Conservation (phyloP, 2,797 vertebrate species). For the Ateles fusciceps region DNA sequence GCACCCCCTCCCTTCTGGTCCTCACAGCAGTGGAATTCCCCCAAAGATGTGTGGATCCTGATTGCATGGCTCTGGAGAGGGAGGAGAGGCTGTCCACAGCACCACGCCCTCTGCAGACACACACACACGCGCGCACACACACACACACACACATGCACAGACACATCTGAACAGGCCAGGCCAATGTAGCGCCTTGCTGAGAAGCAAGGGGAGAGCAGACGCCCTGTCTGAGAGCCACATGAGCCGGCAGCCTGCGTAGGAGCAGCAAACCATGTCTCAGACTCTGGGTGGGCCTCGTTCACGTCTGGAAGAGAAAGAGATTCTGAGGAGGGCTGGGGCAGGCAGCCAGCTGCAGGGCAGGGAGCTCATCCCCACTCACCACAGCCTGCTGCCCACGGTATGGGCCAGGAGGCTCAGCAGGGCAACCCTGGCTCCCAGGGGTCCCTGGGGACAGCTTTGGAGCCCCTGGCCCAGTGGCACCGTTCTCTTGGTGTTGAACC, state of each 20-base stretch:
- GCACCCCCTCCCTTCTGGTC: too few species aligned
- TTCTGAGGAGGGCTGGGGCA: neutral
- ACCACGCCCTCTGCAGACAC: too few species aligned
- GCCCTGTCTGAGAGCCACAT: neutral
- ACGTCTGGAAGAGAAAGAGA: neutral
- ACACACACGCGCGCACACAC: too few species aligned
- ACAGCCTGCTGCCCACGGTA: accelerated
- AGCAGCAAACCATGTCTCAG: neutral
- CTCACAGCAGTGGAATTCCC: neutral
- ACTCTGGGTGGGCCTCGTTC: neutral
- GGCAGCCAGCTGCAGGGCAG: neutral
- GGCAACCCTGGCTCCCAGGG: accelerated
- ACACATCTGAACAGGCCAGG: neutral
- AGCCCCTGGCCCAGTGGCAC: neutral
- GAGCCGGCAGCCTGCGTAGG: neutral
- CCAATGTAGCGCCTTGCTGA: neutral
- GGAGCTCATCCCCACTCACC: neutral
- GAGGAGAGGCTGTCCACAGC: neutral
- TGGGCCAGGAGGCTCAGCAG: accelerated
- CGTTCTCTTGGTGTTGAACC: neutral
- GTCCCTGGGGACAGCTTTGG: neutral
- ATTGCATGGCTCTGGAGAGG: too few species aligned
- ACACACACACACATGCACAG: neutral
- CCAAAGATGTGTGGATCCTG: neutral
- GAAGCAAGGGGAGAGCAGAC: neutral